A percentile compares a stretch with the other conserved stretches of the same genome.
Conservation (phyloP, 1,140 invertebrate genomes). For the Acarapis woodi region DNA sequence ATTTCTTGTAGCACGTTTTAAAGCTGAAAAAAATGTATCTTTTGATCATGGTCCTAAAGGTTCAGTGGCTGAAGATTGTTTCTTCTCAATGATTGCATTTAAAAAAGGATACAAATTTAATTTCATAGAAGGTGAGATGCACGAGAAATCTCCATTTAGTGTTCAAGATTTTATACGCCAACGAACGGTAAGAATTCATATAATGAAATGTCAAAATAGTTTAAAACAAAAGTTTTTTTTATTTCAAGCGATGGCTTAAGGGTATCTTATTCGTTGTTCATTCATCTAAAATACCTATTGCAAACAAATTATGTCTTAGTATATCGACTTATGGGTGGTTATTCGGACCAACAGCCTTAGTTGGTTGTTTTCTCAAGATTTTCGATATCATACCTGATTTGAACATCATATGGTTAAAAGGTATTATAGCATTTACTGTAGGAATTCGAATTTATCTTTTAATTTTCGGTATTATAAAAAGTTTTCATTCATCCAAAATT, state of each 20-base stretch:
- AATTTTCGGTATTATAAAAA: too few species aligned
- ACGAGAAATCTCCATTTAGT: conserved; percentile 36
- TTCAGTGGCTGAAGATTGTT: conserved; percentile 89
- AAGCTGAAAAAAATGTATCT: conserved; percentile 57
- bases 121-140: conserved; percentile 87
- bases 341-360: too few species aligned
- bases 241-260: conserved; percentile 64
- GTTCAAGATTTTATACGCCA: conserved; percentile 19
- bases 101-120: conserved; percentile 56
- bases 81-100: conserved; percentile 76
- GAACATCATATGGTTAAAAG: too few species aligned
- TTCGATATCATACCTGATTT: too few species aligned
- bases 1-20: conserved; percentile 30
- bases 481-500: too few species aligned
- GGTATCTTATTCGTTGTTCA: conserved; percentile 79
- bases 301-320: conserved; percentile 41
- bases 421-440: too few species aligned
- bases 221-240: conserved; percentile 77
- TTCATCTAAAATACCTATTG: conserved; percentile 45
- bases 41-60: conserved; percentile 86
- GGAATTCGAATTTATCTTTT: too few species aligned
- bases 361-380: too few species aligned
- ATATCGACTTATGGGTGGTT: too few species aligned
- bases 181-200: too few species aligned
- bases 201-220: too few species aligned